Conservation (phyloP, 2,797 vertebrate genomes). For the Otus scops region DNA sequence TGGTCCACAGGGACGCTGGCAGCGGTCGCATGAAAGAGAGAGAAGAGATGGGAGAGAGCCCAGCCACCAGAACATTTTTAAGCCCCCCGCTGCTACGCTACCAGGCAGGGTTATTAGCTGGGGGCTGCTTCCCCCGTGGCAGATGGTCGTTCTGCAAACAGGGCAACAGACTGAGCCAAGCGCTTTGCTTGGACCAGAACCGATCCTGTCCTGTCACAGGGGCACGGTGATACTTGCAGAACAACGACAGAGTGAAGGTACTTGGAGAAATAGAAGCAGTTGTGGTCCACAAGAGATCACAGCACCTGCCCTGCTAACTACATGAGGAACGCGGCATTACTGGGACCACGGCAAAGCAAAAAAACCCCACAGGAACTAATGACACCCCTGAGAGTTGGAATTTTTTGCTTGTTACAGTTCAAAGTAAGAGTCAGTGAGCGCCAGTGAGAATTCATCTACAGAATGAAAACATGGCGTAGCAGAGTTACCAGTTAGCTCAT, state of each 20-base stretch:
- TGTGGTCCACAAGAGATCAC: rapidly evolving
- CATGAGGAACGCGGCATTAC: rapidly evolving
- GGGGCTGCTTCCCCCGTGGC: not conserved
- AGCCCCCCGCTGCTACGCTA: rapidly evolving
- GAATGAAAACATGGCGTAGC: not conserved
- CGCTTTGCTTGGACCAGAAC: not conserved
- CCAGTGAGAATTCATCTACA: not conserved
- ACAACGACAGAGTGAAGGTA: rapidly evolving
- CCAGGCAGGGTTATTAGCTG: rapidly evolving
- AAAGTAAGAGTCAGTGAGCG: not conserved
- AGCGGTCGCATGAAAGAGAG: not conserved
- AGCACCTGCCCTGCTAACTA: not conserved
- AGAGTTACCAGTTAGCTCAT: not conserved
- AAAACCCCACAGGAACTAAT: not conserved
- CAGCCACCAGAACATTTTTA: rapidly evolving
- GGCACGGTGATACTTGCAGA: rapidly evolving
- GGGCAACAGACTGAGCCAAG: rapidly evolving
- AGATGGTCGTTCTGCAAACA: not conserved
- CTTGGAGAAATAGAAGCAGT: not conserved
- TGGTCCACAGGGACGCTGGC: constrained; percentile 80
- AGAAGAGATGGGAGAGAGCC: not conserved
- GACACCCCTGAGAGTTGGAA: not conserved
- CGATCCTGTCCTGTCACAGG: rapidly evolving
- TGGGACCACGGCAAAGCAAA: not conserved
- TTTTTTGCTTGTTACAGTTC: not conserved